Conservation (phyloP, 2,888 invertebrate genomes). For the Phengaris arion region DNA sequence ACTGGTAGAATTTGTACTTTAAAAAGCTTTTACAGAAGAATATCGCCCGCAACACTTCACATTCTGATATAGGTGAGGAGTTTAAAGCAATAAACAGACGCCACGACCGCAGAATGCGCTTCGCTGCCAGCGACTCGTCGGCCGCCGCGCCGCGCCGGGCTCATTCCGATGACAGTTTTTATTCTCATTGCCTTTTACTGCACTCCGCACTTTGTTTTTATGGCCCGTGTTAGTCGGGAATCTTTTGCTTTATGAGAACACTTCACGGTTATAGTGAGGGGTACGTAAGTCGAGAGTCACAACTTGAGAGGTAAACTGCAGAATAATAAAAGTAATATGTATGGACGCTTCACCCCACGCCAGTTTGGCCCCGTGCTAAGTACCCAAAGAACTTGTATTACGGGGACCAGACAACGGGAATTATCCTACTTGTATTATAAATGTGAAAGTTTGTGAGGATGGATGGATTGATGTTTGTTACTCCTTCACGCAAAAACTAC, state of each 20-base stretch:
- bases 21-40: neutral
- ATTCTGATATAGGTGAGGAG: conserved; percentile 12
- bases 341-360: too few relatives aligned
- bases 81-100: conserved; percentile 8
- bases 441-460: too few relatives aligned
- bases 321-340: neutral
- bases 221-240: neutral
- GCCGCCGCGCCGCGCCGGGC: neutral
- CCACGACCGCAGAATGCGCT: conserved; percentile 9
- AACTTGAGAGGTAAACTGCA: neutral
- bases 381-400: too few relatives aligned
- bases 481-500: too few relatives aligned
- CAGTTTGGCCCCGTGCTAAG: too few relatives aligned
- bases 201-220: conserved; percentile 19
- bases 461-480: too few relatives aligned
- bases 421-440: too few relatives aligned
- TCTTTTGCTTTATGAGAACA: conserved; percentile 22
- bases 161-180: conserved; percentile 26
- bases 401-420: too few relatives aligned
- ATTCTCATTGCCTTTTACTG: conserved; percentile 15
- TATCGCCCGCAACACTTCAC: neutral
- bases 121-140: neutral
- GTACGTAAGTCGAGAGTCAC: neutral
- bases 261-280: conserved; percentile 22
- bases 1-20: neutral